Base-by-base conservation (phyloP, 2,797 vertebrate genomes). In the Podargus strigoides region DNA sequence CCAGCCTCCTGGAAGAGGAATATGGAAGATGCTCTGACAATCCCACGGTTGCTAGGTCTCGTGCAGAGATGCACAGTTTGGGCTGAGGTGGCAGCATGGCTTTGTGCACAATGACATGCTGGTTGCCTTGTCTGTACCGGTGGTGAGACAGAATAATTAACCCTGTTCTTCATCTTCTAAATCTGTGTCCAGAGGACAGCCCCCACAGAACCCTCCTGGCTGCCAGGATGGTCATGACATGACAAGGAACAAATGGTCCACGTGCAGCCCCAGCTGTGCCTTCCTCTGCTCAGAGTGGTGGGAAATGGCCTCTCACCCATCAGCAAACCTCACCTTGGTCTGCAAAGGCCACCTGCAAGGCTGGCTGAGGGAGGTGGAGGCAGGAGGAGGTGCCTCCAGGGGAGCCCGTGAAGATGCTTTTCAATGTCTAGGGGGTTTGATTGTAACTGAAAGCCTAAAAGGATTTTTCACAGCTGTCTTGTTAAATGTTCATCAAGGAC, bases 41-140 rank as follows among this genome's bases (percentile, higher is more conserved):
- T 66, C 63, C 55, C 24, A 21, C 0, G 3, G 42, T 9, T 85
- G 74, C 55, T 63, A 85, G 81, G 42, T 62, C 55, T 49, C 4
- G 0, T 70, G 68, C 32, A 58, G 89, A 73, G 62, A 42, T 0
- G 66, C 15, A 36, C 28, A 37, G 27, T 67, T 87, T 79, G 74
- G 58, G 47, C 27, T 66, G 78, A 58, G 0, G 5, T 0, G 3
- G 23, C 82, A 74, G 27, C 80, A 47, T 0, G 6, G 55, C 52
- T 90, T 77, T 56, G 73, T 59, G 46, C 60, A 37, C 44, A 47
- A 83, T 87, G 91, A 32, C 42, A 19, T 17, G 8, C n/a, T 74
- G 85, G 42, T 50, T 49, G 39, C 59, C 53, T 78, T 9, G 0
- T 72, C 53, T 1, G 1, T 26, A 16, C 18, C 0, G 0, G 53